Conservation (phyloP, 2,888 invertebrate genomes). For the Trichopria drosophilae region DNA sequence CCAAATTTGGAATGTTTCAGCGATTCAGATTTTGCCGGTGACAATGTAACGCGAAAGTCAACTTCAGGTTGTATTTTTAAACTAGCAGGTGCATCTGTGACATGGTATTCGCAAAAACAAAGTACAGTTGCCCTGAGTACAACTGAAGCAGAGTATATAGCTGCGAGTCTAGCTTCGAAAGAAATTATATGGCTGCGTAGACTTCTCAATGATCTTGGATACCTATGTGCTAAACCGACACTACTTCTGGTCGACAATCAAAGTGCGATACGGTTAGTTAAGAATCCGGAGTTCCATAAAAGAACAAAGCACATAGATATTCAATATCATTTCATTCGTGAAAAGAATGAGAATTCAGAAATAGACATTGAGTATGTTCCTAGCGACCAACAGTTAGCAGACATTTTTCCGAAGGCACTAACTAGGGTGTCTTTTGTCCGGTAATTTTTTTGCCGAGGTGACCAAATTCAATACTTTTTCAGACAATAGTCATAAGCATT, state of each 20-base stretch:
- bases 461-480: no score
- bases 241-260: no score
- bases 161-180: slow-evolving; percentile 10
- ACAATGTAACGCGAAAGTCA: no score
- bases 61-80: no score
- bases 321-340: slow-evolving; percentile 11
- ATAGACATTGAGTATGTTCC: slow-evolving; percentile 8
- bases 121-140: slow-evolving; percentile 19
- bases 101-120: slow-evolving; percentile 16
- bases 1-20: no score
- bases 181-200: slow-evolving; percentile 12
- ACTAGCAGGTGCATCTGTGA: slow-evolving; percentile 5
- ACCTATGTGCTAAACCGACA: slow-evolving; percentile 3
- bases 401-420: slow-evolving; percentile 16
- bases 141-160: slow-evolving; percentile 22
- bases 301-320: slow-evolving; percentile 15
- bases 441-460: no score
- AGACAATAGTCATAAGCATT: no score
- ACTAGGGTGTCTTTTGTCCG: not conserved
- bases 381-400: slow-evolving; percentile 8
- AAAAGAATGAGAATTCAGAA: slow-evolving; percentile 13
- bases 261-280: no score
- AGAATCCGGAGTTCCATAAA: slow-evolving; percentile 18
- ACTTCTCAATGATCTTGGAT: slow-evolving; percentile 3
- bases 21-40: not conserved